Base-by-base conservation (phyloP, 2,113 vertebrate genomes). In the Centrocercus urophasianus region DNA sequence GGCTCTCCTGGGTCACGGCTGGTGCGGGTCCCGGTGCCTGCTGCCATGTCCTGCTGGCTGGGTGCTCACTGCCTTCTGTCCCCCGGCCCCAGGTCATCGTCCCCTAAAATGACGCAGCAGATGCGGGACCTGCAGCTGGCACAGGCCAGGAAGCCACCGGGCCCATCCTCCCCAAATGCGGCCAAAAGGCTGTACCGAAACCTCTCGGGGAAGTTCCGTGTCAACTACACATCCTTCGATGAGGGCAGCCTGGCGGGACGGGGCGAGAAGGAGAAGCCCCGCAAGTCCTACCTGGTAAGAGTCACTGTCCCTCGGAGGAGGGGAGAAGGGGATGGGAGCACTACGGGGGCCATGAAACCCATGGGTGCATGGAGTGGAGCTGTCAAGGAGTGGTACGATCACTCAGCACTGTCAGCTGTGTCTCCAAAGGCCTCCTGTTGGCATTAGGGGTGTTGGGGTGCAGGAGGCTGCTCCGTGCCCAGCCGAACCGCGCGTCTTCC, bases 131-230 rank as follows among this genome's bases (percentile, higher is more conserved):
- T 98, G 83, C 98, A 98, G 96, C 96, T 98, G 80, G 96, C 97
- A 0, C 97, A 98, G 34, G 82, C 98, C 93, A 98, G 98, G 93
- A 99, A 99, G 97, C 97, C 97, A 0, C 96, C 98, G 0, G 98
- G 98, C 89, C 97, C 98, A 32, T 98, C 98, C 32, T 98, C 99
- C 0, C 99, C 99, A 1, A 99, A 98, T 0, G 98, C 99, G 0
- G 99, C 99, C 72, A 99, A 99, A 86, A 98, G 99, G 67, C 98
- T 99, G 11, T 99, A 99, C 97, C 98, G 99, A 79, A 99, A 99
- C 98, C 98, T 99, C 80, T 99, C 99, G 1, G 99, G 99, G 93
- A 99, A 99, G 93, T 99, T 99, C 97, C 98, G 98, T 0, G 98
- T 98, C 78, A 98, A 98, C 94, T 98, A 98, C 93, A 97, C 98